Percentiles rank a stretch among this genome's conserved stretches.
Evolutionary conservation across 2,888 invertebrate genomes (phyloP).

Genomic region (Trileptium ribeirensis): DNA sequence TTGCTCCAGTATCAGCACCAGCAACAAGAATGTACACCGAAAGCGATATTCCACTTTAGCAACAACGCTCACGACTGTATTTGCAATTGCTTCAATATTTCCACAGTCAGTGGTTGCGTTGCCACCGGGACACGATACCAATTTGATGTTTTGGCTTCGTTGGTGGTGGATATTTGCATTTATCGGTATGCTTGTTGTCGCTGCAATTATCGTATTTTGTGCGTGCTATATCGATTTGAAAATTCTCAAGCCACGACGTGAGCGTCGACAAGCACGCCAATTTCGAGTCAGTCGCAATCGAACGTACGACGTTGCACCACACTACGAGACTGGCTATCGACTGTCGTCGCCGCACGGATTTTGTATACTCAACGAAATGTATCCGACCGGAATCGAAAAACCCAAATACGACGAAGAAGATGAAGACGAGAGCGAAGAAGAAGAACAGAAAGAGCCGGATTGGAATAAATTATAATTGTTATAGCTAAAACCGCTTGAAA

Average conservation of each 20-base stretch:
- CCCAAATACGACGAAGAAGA: background rate
- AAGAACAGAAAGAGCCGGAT: background rate
- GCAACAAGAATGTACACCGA: too few species aligned
- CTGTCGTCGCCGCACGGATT: background rate
- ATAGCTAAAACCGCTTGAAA: too few species aligned
- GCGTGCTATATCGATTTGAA: background rate
- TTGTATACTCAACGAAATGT: background rate
- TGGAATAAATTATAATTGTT: background rate
- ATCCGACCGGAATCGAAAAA: background rate
- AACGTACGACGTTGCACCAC: background rate
- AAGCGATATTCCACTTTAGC: too few species aligned
- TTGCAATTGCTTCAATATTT: background rate
- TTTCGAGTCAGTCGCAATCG: background rate
- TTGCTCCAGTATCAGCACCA: too few species aligned
- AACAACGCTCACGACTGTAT: background rate
- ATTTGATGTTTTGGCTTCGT: background rate
- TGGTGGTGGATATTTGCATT: background rate
- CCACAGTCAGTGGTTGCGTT: background rate
- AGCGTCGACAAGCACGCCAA: background rate
- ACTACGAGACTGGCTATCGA: background rate
- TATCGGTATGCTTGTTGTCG: background rate
- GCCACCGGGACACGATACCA: background rate
- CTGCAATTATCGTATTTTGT: background rate
- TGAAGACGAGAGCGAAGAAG: background rate
- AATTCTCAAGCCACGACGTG: background rate